These are phyloP conservation scores for Eristalinus sepulchralis DNA, from an alignment of 2,888 invertebrate species.

Conservation along the genomic window DNA sequence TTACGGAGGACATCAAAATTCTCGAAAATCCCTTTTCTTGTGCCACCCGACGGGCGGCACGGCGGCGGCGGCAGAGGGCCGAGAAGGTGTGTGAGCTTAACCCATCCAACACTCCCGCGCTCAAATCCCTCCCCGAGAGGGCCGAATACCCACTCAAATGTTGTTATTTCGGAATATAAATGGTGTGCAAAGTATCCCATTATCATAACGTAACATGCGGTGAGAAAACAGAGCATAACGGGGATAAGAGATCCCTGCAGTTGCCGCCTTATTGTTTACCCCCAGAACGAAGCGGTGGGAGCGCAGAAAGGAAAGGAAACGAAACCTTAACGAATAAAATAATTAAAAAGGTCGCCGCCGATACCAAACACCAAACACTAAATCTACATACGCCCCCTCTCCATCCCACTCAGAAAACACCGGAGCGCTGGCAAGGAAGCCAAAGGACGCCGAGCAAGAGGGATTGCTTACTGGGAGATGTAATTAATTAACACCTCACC, in stretches of 20 bases:
- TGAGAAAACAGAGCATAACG: conserved; percentile 27
- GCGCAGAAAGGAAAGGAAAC: background rate
- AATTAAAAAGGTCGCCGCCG: conserved; percentile 56
- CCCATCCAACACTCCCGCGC: background rate
- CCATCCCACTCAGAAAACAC: background rate
- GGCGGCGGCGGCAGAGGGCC: background rate
- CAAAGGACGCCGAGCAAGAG: background rate
- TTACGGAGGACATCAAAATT: conserved; percentile 62
- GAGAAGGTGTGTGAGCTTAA: conserved; percentile 4
- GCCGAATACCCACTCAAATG: conserved; percentile 39
- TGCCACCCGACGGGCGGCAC: background rate
- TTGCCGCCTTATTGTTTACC: background rate
- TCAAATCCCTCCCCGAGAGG: background rate
- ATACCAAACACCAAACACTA: conserved; percentile 34
- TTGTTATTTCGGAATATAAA: conserved; percentile 61
- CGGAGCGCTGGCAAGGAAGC: no score
- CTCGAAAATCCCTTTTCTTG: background rate
- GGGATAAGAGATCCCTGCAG: conserved; percentile 28
- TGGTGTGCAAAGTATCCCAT: conserved; percentile 68
- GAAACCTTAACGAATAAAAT: conserved; percentile 46
- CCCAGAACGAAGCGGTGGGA: background rate
- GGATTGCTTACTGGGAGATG: conserved; percentile 62
- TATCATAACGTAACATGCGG: conserved; percentile 69
- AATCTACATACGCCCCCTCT: conserved; percentile 63
- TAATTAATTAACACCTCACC: conserved; percentile 69